Base-by-base conservation (phyloP, 2,797 vertebrate genomes). In the Holocentrus rufus region DNA sequence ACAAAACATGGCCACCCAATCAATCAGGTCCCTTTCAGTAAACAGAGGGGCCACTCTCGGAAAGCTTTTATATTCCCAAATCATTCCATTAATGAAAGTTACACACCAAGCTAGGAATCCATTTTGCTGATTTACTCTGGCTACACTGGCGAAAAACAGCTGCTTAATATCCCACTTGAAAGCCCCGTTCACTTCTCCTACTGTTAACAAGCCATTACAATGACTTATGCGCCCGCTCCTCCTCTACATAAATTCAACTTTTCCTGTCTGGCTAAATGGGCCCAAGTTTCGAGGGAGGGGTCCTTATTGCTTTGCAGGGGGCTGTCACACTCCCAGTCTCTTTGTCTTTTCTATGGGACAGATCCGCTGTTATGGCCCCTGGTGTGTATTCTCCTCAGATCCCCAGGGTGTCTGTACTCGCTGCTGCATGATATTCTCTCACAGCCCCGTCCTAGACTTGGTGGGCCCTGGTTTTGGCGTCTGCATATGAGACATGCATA, bases 121-220 rank as follows among this genome's bases (percentile, higher is more conserved):
- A 94, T 97, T 96, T 94, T 91, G 91, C 93, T 96, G 96, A 98
- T 97, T 98, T 97, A 98, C 95, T 95, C 87, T 80, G 87, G 93
- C 92, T 88, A 90, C 93, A 92, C 91, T 91, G 93, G 92, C 90
- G 87, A 96, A 92, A 92, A 97, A 94, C 95, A 97, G 95, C 95
- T 96, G 96, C 92, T 97, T 97, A 96, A 97, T 96, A 95, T 95
- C 94, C 94, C 93, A 93, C 93, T 94, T 94, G 93, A 95, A 97
- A 96, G 95, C 94, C 92, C 91, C 85, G 88, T 95, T 95, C 95
- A 94, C 94, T 96, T 95, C 92, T 93, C 95, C 94, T 74, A 84
- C 95, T 95, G 96, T 97, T 97, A 97, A 96, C 94, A 96, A 96
- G 95, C 94, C 93, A 95, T 98, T 97, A 96, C 92, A 92, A 89